Conservation (phyloP, 2,797 vertebrate species). For the Sebastes nivosus region DNA sequence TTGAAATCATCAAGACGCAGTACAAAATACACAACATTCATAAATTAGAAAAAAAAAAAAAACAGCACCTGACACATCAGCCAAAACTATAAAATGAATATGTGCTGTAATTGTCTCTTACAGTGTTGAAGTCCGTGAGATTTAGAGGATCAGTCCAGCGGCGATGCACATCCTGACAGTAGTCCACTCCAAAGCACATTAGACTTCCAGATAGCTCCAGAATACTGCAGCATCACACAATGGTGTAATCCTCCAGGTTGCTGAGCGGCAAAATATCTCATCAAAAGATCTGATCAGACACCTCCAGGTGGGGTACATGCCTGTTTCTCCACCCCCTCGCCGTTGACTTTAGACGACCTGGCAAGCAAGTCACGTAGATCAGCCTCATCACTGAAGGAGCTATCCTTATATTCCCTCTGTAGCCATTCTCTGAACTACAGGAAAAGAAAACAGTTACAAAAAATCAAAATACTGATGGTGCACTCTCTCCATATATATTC, state of each 20-base stretch:
- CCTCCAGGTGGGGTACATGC: background rate
- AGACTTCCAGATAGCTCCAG: constrained; percentile 16
- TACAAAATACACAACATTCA: constrained; percentile 41
- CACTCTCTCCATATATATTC: background rate
- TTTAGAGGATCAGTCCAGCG: constrained; percentile 7
- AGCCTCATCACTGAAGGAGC: constrained; percentile 88
- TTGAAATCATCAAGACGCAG: constrained; percentile 33
- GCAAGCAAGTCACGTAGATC: constrained; percentile 87
- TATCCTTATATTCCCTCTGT: constrained; percentile 88
- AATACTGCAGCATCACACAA: background rate
- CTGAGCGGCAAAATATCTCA: constrained; percentile 9
- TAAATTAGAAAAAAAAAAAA: constrained; percentile 39
- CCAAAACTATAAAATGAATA: background rate
- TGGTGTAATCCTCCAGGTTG: background rate
- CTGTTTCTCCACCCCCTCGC: constrained; percentile 16
- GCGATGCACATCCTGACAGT: background rate
- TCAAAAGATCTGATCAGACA: constrained; percentile 34
- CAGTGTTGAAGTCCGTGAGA: background rate
- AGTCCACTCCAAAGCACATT: constrained; percentile 9
- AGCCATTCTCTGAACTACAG: constrained; percentile 91
- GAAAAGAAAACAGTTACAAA: background rate
- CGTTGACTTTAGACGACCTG: constrained; percentile 62
- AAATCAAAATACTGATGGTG: background rate
- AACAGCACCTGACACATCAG: constrained; percentile 28
- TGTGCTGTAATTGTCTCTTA: constrained; percentile 33